Base-by-base conservation (phyloP, 2,797 vertebrate species). In the Dendrocincla fuliginosa region DNA sequence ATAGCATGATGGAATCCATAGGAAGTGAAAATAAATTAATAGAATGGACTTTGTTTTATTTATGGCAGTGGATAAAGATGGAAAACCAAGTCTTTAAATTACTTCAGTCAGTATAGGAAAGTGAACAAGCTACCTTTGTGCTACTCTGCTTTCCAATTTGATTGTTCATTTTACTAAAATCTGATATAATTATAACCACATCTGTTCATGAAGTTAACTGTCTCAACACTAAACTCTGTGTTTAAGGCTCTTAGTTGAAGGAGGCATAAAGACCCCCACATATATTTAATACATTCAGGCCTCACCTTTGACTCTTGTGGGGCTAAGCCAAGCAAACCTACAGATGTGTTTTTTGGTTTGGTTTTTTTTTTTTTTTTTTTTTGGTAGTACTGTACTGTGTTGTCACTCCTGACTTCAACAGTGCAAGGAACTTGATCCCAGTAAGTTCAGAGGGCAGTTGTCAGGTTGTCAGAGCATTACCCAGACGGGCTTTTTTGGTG, bases 241-340 rank as follows among this genome's bases (percentile, higher is more conserved):
- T 74, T 87, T 44, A 84, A 0, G 3, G n/a, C 35, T 77, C 42
- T 73, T 57, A 42, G 16, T 7, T 16, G 14, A 61, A 84, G n/a
- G 23, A 23, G 33, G 13, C 49, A 37, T 78, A 24, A 61, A 53
- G 2, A 2, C 0, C 1, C 9, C 1, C 7, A 1, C 2, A 1
- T 46, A 5, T 59, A 47, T 79, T 73, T 79, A 47, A 14, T 73
- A 13, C 53, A 53, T 53, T 73, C 25, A 69, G 25, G 49, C 23
- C 32, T 5, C 20, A 64, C 11, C 19, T 88, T 69, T 85, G 49
- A n/a, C 41, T 77, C 3, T 30, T 61, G 25, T 47, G 61, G 35
- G 19, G 17, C 30, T 55, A 53, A 87, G 7, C 46, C 10, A 59
- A 65, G 16, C 11, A 79, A 42, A 78, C 59, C 25, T 27, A 39